These are phyloP conservation scores for Mesoligia furuncula DNA, from an alignment of 2,888 invertebrate genomes.

Conservation along the genomic window DNA sequence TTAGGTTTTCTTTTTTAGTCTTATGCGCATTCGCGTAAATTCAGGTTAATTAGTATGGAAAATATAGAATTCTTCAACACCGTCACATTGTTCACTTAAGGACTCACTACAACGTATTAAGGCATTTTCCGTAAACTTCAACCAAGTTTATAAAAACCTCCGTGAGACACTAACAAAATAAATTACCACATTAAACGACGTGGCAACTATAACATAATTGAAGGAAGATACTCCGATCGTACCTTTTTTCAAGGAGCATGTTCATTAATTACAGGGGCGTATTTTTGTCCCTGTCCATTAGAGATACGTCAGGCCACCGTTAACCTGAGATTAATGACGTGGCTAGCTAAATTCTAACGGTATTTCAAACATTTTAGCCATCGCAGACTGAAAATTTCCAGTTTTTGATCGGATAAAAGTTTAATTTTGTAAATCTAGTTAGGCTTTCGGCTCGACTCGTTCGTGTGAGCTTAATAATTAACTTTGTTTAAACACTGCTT, in stretches of 20 bases:
- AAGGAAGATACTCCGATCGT: constrained; percentile 41
- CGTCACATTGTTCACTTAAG: not conserved
- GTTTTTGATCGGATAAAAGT: constrained; percentile 46
- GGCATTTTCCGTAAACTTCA: not conserved
- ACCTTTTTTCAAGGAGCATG: constrained; percentile 71
- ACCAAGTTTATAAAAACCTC: not conserved
- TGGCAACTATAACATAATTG: constrained; percentile 51
- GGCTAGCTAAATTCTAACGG: constrained; percentile 68
- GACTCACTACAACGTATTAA: not conserved
- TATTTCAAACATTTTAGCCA: constrained; percentile 67
- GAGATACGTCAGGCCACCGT: constrained; percentile 82
- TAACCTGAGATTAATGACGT: constrained; percentile 83
- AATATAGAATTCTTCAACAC: not conserved
- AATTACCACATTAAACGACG: constrained; percentile 32
- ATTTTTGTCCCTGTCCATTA: constrained; percentile 87
- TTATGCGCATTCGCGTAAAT: not conserved
- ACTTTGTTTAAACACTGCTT: constrained; percentile 43
- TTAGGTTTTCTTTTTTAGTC: not conserved
- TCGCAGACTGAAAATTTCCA: constrained; percentile 35
- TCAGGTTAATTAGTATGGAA: no score
- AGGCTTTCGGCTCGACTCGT: constrained; percentile 5
- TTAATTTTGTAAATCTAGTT: constrained; percentile 50
- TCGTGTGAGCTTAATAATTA: constrained; percentile 25
- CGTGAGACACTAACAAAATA: constrained; percentile 28
- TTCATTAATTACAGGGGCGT: constrained; percentile 84